A percentile compares a stretch with the other conserved stretches of the same genome.
These are phyloP conservation scores for Ptilonorhynchus violaceus DNA, from an alignment of 2,113 vertebrate species.

Conservation along the genomic window DNA sequence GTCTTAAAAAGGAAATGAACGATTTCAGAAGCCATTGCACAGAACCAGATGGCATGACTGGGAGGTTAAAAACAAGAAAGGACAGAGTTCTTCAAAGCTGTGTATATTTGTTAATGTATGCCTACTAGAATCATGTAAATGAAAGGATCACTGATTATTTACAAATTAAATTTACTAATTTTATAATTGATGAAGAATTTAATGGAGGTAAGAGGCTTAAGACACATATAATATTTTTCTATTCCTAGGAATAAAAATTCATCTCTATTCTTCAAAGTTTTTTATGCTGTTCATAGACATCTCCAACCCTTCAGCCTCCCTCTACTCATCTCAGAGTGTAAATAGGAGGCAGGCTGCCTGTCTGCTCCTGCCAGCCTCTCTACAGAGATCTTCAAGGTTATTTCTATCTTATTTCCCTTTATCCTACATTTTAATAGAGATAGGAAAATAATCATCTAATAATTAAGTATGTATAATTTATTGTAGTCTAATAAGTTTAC, in stretches of 20 bases:
- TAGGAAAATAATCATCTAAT: not conserved
- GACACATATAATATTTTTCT: not conserved
- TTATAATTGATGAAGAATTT: not conserved
- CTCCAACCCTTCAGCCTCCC: not conserved
- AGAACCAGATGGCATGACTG: not conserved
- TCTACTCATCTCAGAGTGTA: not conserved
- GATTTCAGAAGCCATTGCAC: not conserved
- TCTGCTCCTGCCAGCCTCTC: not conserved
- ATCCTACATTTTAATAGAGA: not conserved
- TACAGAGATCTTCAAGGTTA: not conserved
- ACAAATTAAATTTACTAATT: not conserved
- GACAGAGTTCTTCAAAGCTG: not conserved
- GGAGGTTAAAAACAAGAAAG: not conserved
- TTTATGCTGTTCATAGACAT: not conserved
- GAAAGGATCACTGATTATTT: not conserved
- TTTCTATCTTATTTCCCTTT: not conserved
- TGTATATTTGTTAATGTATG: not conserved
- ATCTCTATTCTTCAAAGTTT: not conserved
- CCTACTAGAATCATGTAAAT: not conserved
- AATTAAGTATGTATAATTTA: not conserved
- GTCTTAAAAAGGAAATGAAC: slow-evolving; percentile 14
- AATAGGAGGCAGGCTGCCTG: not conserved
- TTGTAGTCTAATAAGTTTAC: not conserved
- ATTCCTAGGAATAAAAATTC: not conserved
- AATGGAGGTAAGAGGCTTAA: not conserved